Base-by-base conservation (phyloP, 2,113 vertebrate species). In the Spea bombifrons region DNA sequence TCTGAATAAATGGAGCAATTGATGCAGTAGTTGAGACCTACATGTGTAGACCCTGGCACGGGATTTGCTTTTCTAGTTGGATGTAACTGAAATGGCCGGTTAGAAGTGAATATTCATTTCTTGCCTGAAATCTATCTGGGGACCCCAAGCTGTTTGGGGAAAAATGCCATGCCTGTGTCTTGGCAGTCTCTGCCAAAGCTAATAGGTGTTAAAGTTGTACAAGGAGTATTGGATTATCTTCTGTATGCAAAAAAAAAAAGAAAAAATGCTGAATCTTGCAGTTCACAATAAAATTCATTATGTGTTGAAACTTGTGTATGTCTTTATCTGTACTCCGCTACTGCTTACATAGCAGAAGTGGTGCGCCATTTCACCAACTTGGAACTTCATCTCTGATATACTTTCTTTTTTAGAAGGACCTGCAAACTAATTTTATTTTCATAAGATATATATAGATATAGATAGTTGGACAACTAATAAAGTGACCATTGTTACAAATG, bases 51-150 rank as follows among this genome's bases (percentile, higher is more conserved):
- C 61, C 5, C 61, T 78, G 68, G 68, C 69, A 64, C 17, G 45
- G 49, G 44, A 16, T 72, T 65, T 47, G 69, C 70, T 73, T 79
- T 73, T 73, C 66, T 44, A 57, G 30, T 73, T 57, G 63, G 77
- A 66, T 73, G 61, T 66, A 48, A 73, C 63, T 70, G 66, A 79
- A 79, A 73, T 55, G 63, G 49, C 49, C 50, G 55, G 30, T 73
- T 6, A 79, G 72, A 78, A 66, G 50, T 61, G 57, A 73, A 79
- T 73, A 79, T 79, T 73, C 49, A 66, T 79, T 73, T 48, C 49
- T 79, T 66, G 61, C 44, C 70, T 71, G 47, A 78, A 78, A 48
- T 71, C 67, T 73, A 61, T 79, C 70, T 79, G 44, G 77, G 49
- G 77, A 73, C 77, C 55, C 76, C 70, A 66, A 47, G 70, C 61